Conservation (phyloP, 2,113 vertebrate species). For the Centropristis striata region DNA sequence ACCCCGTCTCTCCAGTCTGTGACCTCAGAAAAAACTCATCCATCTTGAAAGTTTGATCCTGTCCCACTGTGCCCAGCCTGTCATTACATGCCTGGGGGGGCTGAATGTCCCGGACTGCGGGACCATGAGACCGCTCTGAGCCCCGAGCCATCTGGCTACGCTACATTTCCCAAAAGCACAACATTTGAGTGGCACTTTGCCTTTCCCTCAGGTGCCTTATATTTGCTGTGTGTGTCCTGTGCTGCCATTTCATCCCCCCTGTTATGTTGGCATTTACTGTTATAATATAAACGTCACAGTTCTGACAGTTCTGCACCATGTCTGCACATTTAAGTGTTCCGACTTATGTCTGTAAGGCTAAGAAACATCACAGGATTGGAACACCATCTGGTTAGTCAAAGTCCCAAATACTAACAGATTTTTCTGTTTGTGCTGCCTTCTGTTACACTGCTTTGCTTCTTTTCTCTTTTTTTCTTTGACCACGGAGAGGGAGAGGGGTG, state of each 20-base stretch:
- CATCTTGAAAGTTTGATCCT: slow-evolving; percentile 60
- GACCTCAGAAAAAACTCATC: slow-evolving; percentile 31
- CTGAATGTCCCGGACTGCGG: slow-evolving; percentile 34
- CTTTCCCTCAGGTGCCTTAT: slow-evolving; percentile 18
- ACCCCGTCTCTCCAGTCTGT: slow-evolving; percentile 2
- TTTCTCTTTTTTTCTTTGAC: background rate
- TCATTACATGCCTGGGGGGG: slow-evolving; percentile 31
- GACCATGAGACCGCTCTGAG: slow-evolving; percentile 20
- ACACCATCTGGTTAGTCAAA: slow-evolving; percentile 21
- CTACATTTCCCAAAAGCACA: slow-evolving; percentile 47
- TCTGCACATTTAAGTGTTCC: background rate
- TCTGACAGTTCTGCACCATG: background rate
- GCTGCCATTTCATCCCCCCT: background rate
- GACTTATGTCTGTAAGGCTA: background rate
- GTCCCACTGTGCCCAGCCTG: slow-evolving; percentile 29
- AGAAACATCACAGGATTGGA: background rate
- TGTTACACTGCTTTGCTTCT: background rate
- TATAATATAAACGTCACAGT: background rate
- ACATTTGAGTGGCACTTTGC: slow-evolving; percentile 17
- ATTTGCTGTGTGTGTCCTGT: background rate
- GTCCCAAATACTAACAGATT: background rate
- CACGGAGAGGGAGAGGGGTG: background rate
- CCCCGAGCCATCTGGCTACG: slow-evolving; percentile 42
- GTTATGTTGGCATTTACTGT: background rate
- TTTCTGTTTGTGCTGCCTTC: background rate